Evolutionary conservation across 2,888 invertebrate species (phyloP).

Genomic region (Aspidiotus rigidus): DNA sequence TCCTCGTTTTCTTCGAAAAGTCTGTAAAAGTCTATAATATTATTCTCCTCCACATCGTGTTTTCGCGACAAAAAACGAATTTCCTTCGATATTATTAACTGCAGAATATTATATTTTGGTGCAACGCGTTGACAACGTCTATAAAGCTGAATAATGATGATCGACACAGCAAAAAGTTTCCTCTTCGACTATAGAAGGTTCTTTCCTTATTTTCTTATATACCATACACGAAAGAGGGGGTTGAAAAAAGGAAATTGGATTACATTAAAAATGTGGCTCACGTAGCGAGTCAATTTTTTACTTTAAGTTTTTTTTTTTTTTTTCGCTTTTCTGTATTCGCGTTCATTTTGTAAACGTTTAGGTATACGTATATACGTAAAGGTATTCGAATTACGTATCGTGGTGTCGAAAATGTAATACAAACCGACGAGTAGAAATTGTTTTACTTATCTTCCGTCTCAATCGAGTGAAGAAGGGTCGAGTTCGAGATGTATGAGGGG

Average conservation of each 20-base stretch:
- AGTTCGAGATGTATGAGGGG: no score
- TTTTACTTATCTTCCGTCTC: background rate
- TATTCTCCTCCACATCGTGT: no score
- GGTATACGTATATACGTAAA: background rate
- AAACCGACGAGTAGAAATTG: conserved; percentile 2
- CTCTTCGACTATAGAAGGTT: background rate
- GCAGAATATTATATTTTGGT: background rate
- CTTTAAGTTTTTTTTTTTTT: conserved; percentile 22
- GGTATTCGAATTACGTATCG: background rate
- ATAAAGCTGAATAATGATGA: conserved; percentile 21
- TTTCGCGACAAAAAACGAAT: no score
- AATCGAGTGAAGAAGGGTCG: background rate
- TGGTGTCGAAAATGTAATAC: conserved; percentile 2
- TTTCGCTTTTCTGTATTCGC: background rate
- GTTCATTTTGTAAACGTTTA: conserved; percentile 2
- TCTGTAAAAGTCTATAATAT: no score
- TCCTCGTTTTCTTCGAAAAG: no score
- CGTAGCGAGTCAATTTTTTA: conserved; percentile 28
- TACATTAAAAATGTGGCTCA: conserved; percentile 30
- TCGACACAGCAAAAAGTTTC: conserved; percentile 10
- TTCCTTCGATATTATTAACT: background rate
- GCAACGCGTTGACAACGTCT: background rate
- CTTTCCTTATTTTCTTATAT: background rate
- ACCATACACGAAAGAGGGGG: background rate
- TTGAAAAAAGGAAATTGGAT: conserved; percentile 30